Percentiles rank a stretch among this genome's conserved stretches.
phyloP scores from a whole-genome alignment of 2,113 vertebrate species.

The Lota lota region DNA sequence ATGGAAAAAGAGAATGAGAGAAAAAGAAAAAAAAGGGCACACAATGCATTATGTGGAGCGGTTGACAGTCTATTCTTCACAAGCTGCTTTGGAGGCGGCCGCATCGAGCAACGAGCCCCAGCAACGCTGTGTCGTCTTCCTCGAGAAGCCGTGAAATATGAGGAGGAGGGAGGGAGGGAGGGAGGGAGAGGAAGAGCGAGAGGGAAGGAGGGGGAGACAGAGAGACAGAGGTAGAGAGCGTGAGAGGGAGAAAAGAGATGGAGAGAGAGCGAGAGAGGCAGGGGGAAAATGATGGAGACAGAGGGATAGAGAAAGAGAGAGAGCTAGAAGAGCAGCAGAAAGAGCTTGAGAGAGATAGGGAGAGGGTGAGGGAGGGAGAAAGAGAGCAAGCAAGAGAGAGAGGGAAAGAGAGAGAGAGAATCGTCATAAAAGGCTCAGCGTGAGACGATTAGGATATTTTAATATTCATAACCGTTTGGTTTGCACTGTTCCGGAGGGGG shows the following conservation, averaged over 20 bases:
- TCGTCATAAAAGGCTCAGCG: slow-evolving; percentile 29
- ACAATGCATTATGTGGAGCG: slow-evolving; percentile 1
- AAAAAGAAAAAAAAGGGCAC: slow-evolving; percentile 12
- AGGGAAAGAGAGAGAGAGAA: background rate
- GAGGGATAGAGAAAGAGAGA: background rate
- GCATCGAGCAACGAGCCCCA: slow-evolving; percentile 2
- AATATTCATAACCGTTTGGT: slow-evolving; percentile 62
- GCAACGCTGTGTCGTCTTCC: slow-evolving; percentile 17
- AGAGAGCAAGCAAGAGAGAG: background rate
- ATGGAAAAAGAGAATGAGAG: slow-evolving; percentile 15
- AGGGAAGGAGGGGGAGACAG: background rate
- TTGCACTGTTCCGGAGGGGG: slow-evolving; percentile 50
- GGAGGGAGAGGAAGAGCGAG: background rate
- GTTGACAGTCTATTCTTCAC: slow-evolving; percentile 19
- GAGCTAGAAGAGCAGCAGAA: background rate
- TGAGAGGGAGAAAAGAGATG: slow-evolving; percentile 8
- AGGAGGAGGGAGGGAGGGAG: background rate
- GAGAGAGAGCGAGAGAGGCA: background rate
- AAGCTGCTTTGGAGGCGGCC: slow-evolving; percentile 7
- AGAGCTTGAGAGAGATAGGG: background rate
- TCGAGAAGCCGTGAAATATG: slow-evolving; percentile 24
- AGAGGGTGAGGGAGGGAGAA: background rate
- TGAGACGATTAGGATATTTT: slow-evolving; percentile 55
- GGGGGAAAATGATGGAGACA: background rate
- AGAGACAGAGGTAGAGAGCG: background rate